phyloP scores from a whole-genome alignment of 2,888 invertebrate species.

The Bhutanitis thaidina region DNA sequence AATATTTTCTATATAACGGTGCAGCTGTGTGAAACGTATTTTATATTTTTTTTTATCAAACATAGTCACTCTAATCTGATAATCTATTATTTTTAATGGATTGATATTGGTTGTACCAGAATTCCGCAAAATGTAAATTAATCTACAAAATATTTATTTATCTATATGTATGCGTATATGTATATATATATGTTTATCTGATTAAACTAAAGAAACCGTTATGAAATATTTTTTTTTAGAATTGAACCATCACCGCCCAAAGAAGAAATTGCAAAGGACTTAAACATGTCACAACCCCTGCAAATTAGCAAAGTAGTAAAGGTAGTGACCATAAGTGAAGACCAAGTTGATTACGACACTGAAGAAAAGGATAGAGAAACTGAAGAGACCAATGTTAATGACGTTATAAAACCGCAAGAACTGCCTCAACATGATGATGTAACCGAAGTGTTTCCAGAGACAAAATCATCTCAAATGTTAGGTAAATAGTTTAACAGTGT shows the following conservation, averaged over 20 bases:
- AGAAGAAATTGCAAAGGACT: constrained; percentile 44
- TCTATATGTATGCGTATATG: no score
- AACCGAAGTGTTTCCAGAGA: constrained; percentile 21
- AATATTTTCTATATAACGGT: no score
- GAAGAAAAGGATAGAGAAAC: constrained; percentile 24
- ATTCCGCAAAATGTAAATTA: no score
- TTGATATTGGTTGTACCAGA: no score
- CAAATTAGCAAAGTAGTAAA: constrained; percentile 19
- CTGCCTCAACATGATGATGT: constrained; percentile 27
- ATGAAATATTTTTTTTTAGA: constrained; percentile 32
- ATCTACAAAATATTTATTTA: no score
- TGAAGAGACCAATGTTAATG: constrained; percentile 28
- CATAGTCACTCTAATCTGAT: no score
- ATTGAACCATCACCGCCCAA: constrained; percentile 52
- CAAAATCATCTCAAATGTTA: constrained; percentile 18
- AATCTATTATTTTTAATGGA: no score
- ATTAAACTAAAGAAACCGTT: no score
- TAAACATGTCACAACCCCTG: constrained; percentile 25
- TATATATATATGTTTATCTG: no score
- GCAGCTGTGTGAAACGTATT: no score
- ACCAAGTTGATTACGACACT: constrained; percentile 27
- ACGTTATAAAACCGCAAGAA: constrained; percentile 32
- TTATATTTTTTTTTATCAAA: no score
- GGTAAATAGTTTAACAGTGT: neutral
- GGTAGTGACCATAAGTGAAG: constrained; percentile 25